Evolutionary conservation across 2,888 invertebrate species (phyloP).

Genomic region (Xylocampa areola): DNA sequence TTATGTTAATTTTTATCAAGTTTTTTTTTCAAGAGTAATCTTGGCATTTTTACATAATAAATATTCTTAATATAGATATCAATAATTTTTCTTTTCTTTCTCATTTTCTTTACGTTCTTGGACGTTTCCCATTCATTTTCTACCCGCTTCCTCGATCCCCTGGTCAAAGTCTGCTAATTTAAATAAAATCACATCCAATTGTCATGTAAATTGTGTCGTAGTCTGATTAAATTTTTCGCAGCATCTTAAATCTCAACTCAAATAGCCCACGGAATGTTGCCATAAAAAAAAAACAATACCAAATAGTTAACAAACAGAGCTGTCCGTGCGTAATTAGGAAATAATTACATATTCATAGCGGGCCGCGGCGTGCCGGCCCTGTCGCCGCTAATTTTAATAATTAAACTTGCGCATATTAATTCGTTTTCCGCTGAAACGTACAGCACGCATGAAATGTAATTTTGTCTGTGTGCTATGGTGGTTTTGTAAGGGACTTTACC

Average conservation of each 20-base stretch:
- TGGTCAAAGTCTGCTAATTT: not conserved
- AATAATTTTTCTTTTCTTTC: not conserved
- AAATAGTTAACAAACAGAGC: conserved; percentile 16
- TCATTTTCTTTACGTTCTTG: not conserved
- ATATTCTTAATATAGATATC: not conserved
- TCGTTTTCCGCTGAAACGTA: conserved; percentile 16
- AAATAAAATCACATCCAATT: too few relatives aligned
- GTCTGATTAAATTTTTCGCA: too few relatives aligned
- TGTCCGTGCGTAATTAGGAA: conserved; percentile 27
- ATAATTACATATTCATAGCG: conserved; percentile 42
- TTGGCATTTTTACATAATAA: too few relatives aligned
- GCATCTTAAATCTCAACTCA: too few relatives aligned
- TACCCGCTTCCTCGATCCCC: too few relatives aligned
- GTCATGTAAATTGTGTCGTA: too few relatives aligned
- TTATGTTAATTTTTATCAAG: too few relatives aligned
- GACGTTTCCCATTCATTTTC: too few relatives aligned
- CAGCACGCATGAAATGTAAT: conserved; percentile 21
- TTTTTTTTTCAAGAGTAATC: too few relatives aligned
- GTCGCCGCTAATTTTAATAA: conserved; percentile 47
- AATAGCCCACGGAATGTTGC: too few relatives aligned
- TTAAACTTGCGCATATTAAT: conserved; percentile 45
- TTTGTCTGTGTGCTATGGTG: conserved; percentile 4
- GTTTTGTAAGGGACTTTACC: too few relatives aligned
- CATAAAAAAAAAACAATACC: conserved; percentile 10
- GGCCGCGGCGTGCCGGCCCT: conserved; percentile 15